A percentile compares a stretch with the other conserved stretches of the same genome.
Evolutionary conservation across 2,113 vertebrate genomes (phyloP).

Genomic region (Gobio gobio): DNA sequence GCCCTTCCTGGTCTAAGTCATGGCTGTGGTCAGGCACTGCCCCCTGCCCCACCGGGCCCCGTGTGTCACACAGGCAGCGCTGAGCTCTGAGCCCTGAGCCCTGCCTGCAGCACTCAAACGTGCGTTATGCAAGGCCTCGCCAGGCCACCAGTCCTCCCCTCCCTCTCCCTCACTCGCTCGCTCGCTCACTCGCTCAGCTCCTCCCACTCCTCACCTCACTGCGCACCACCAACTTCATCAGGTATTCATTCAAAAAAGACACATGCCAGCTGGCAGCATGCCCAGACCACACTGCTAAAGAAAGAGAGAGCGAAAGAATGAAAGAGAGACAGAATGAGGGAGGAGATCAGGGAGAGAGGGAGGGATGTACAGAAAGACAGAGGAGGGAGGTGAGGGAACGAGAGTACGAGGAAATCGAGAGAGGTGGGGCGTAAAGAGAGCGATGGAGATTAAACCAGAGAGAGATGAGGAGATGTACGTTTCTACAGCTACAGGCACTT

Average conservation of each 20-base stretch:
- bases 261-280: slow-evolving; percentile 76
- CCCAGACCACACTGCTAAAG: slow-evolving; percentile 70
- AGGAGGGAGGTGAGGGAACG: slow-evolving; percentile 39
- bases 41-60: slow-evolving; percentile 55
- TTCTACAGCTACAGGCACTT: background rate
- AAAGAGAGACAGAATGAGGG: slow-evolving; percentile 53
- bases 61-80: slow-evolving; percentile 56
- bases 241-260: slow-evolving; percentile 90
- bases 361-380: slow-evolving; percentile 57
- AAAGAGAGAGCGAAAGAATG: slow-evolving; percentile 61
- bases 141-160: slow-evolving; percentile 66
- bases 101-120: slow-evolving; percentile 63
- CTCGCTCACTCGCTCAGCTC: slow-evolving; percentile 59
- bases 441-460: slow-evolving; percentile 33
- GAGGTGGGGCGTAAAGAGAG: slow-evolving; percentile 24
- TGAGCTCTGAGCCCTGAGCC: slow-evolving; percentile 49
- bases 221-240: slow-evolving; percentile 85
- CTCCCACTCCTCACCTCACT: slow-evolving; percentile 72
- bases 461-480: slow-evolving; percentile 28
- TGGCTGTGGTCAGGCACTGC: slow-evolving; percentile 19
- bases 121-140: slow-evolving; percentile 68
- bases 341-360: slow-evolving; percentile 38
- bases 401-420: slow-evolving; percentile 52
- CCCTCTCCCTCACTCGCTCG: slow-evolving; percentile 54
- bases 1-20: slow-evolving; percentile 8